Evolutionary conservation across 2,888 invertebrate genomes (phyloP).

Genomic region (Nasonovia ribisnigri): DNA sequence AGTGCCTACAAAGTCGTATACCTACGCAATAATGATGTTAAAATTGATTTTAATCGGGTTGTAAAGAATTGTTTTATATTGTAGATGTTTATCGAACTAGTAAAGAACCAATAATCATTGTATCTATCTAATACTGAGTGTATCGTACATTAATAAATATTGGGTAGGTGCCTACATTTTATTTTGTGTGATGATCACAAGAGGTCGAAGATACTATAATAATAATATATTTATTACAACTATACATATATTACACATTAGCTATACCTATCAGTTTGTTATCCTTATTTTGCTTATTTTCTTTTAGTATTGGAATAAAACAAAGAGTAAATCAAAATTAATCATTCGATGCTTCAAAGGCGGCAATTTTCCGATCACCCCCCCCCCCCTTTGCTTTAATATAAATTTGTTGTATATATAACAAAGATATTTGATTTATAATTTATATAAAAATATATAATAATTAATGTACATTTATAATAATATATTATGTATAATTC

Average conservation of each 20-base stretch:
- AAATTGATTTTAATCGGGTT: background rate
- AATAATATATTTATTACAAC: background rate
- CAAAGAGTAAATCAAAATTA: too few relatives aligned
- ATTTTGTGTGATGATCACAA: background rate
- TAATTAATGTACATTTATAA: too few relatives aligned
- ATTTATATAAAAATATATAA: too few relatives aligned
- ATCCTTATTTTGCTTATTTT: background rate
- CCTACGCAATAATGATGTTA: background rate
- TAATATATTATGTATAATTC: too few relatives aligned
- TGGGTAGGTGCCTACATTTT: background rate
- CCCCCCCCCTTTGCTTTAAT: too few relatives aligned
- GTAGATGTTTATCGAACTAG: background rate
- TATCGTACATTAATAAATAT: background rate
- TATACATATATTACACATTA: background rate
- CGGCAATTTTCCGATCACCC: too few relatives aligned
- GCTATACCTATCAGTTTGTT: background rate
- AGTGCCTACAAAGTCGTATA: background rate
- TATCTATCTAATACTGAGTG: background rate
- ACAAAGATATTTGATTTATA: too few relatives aligned
- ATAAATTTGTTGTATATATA: too few relatives aligned
- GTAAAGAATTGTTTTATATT: background rate
- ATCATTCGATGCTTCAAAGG: too few relatives aligned
- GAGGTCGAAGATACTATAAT: background rate
- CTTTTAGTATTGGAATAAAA: background rate
- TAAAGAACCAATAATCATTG: background rate